Percentiles rank a stretch among this genome's conserved stretches.
Conservation (phyloP, 92 coral and sea anemone species). For the Scolanthus callimorphus region DNA sequence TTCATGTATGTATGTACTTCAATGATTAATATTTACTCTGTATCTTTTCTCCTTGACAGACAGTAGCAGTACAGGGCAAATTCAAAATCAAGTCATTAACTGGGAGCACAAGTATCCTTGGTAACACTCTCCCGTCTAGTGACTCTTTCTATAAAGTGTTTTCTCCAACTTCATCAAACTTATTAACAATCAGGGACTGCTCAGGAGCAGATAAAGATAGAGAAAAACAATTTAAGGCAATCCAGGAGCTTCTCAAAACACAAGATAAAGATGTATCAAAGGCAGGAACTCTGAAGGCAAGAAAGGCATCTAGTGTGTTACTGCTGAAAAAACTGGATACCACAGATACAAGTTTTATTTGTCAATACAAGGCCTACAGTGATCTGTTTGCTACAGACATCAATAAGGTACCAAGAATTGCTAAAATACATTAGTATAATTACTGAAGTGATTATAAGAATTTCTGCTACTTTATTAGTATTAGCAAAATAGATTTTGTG, state of each 20-base stretch:
- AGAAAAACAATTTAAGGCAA: neutral
- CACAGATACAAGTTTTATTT: slow-evolving; percentile 34
- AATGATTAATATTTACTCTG: too few relatives aligned
- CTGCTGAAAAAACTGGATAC: slow-evolving; percentile 22
- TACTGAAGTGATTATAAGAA: too few relatives aligned
- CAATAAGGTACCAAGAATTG: neutral
- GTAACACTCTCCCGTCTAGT: slow-evolving; percentile 26
- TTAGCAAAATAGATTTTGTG: too few relatives aligned
- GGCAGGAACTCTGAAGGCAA: slow-evolving; percentile 27
- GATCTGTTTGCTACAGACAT: slow-evolving; percentile 22
- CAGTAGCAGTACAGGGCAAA: slow-evolving; percentile 47
- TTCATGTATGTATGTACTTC: too few relatives aligned
- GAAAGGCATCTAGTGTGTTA: slow-evolving; percentile 39
- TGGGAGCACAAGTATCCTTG: slow-evolving; percentile 37
- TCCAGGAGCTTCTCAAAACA: slow-evolving; percentile 5
- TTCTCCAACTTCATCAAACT: slow-evolving; percentile 48
- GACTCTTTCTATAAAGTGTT: slow-evolving; percentile 25
- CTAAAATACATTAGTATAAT: too few relatives aligned
- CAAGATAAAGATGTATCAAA: slow-evolving; percentile 17
- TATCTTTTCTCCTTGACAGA: slow-evolving; percentile 7
- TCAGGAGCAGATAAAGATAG: neutral
- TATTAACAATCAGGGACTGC: slow-evolving; percentile 35
- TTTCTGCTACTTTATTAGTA: too few relatives aligned
- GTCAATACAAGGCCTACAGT: slow-evolving; percentile 27
- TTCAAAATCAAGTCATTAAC: slow-evolving; percentile 16